Conservation (phyloP, 2,797 vertebrate genomes). For the Myripristis murdjan region DNA sequence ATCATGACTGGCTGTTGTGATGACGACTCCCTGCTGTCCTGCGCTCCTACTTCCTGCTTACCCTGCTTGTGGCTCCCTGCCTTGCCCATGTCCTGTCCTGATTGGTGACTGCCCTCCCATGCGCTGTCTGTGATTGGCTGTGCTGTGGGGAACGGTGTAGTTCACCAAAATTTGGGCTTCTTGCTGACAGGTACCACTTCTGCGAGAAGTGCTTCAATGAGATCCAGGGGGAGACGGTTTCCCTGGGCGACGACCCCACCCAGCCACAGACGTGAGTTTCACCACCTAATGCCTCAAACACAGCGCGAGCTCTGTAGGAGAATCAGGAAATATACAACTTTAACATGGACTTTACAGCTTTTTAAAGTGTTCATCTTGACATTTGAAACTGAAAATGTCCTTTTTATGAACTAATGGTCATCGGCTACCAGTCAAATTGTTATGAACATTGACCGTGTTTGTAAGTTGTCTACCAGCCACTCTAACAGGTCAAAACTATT, state of each 20-base stretch:
- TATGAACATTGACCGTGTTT: too few species aligned
- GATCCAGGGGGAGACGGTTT: slow-evolving; percentile 99
- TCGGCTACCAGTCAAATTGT: background rate
- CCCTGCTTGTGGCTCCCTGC: slow-evolving; percentile 84
- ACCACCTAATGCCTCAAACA: background rate
- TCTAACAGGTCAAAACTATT: background rate
- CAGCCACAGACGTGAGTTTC: slow-evolving; percentile 97
- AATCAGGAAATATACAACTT: background rate
- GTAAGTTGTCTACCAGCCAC: too few species aligned
- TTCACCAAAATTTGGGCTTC: slow-evolving; percentile 99
- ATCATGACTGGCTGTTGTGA: slow-evolving; percentile 85
- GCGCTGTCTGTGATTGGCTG: slow-evolving; percentile 94
- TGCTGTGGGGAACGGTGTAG: slow-evolving; percentile 93
- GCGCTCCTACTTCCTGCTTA: slow-evolving; percentile 87
- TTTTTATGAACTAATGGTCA: background rate
- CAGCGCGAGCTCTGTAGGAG: background rate
- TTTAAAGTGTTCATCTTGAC: background rate
- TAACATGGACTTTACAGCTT: background rate
- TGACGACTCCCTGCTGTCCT: slow-evolving; percentile 83
- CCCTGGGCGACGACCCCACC: slow-evolving; percentile 98
- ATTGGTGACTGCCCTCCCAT: slow-evolving; percentile 92
- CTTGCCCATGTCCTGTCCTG: slow-evolving; percentile 91
- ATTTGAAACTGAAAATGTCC: background rate
- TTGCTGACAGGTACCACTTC: slow-evolving; percentile 99
- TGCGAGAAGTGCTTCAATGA: too few species aligned